Evolutionary conservation across 1,140 invertebrate genomes (phyloP).

Genomic region (Palaemon carinicauda): DNA sequence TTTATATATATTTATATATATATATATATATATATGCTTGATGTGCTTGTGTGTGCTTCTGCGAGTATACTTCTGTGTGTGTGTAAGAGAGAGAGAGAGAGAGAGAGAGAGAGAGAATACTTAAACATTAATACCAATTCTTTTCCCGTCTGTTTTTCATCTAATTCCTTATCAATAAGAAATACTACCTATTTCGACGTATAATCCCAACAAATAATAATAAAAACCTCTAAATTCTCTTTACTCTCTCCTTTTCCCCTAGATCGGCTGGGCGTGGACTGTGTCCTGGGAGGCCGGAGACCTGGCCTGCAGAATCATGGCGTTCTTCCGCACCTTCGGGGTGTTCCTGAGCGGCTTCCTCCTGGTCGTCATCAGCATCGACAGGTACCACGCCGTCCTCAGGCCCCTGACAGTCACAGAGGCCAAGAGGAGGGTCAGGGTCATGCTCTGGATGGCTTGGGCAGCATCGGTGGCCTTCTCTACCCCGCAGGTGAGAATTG

Average conservation of each 20-base stretch:
- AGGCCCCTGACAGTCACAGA: slow-evolving; percentile 78
- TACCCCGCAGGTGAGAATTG: slow-evolving; percentile 76
- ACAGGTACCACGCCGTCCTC: slow-evolving; percentile 85
- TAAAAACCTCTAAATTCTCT: too few species aligned
- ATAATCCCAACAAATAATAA: too few species aligned
- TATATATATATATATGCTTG: too few species aligned
- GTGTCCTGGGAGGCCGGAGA: slow-evolving; percentile 72
- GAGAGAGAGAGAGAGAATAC: too few species aligned
- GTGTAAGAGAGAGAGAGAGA: too few species aligned
- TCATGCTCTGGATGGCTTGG: slow-evolving; percentile 82
- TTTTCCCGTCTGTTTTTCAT: too few species aligned
- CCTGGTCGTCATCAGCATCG: slow-evolving; percentile 9
- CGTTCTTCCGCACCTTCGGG: slow-evolving; percentile 85
- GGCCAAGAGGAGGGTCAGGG: slow-evolving; percentile 74
- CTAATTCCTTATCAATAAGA: too few species aligned
- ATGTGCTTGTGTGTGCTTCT: too few species aligned
- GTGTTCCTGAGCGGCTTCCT: slow-evolving; percentile 81
- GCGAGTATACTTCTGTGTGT: too few species aligned
- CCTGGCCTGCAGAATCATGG: slow-evolving; percentile 81
- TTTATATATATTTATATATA: too few species aligned
- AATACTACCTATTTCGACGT: too few species aligned
- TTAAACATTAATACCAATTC: too few species aligned
- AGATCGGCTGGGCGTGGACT: slow-evolving; percentile 63
- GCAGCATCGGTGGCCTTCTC: slow-evolving; percentile 79
- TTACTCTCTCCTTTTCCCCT: background rate